Base-by-base conservation (phyloP, 2,888 invertebrate genomes). In the Aelia acuminata region DNA sequence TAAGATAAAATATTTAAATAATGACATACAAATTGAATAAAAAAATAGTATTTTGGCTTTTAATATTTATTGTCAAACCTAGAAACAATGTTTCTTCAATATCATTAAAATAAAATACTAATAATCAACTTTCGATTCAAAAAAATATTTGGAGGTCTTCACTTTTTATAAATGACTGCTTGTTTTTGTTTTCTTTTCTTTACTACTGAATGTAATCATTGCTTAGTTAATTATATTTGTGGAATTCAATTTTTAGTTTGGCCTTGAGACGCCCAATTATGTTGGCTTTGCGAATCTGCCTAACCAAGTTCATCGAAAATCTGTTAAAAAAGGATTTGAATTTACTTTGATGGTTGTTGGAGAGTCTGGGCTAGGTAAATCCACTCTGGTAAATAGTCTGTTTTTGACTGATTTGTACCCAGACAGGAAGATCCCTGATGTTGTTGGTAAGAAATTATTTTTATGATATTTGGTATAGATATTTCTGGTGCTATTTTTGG, bases 291-390 rank as follows among this genome's bases (percentile, higher is more conserved):
- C 98, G 87, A 98, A 98, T 93, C 93, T 99, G 63, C 98, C 98
- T 2, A 98, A 98, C 93, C 98, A 98, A 93, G 98, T 99, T 47
- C 98, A 99, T 92, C 94, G 98, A 90, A 99, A 99, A 93, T 98
- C 98, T 0, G 98, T 98, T 88, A 99, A 99, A 93, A 98, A 98
- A 92, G 98, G 98, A 39, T 99, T 99, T 92, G 98, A 98, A 93
- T 99, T 99, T 92, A 98, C 98, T 0, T 93, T 99, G 20, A 98
- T 99, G 98, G 98, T 99, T 88, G 98, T 97, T 15, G 97, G 98
- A 57, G 95, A 95, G 92, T 96, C 97, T 91, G 98, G 98, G 0
- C 93, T 98, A 63, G 99, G 99, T 53, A 99, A 99, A 93, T 98
- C 98, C 0, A 99, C 99, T 0, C 93, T 99, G 85, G 98, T 99